Base-by-base conservation (phyloP, 2,797 vertebrate genomes). In the Streptopelia turtur region DNA sequence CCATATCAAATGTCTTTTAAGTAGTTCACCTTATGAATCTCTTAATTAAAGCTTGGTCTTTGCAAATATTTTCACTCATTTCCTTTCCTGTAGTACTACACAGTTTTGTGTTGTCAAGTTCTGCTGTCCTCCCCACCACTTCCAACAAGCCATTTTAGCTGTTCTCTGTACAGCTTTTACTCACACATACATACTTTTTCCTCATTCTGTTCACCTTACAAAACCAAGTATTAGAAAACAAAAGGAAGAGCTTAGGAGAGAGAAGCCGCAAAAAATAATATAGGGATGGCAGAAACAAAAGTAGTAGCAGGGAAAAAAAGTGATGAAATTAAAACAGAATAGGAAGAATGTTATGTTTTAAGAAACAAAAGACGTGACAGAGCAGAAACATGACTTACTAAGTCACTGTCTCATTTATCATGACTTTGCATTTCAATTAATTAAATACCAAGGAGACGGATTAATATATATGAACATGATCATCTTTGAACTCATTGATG, bases 1-100 rank as follows among this genome's bases (percentile, higher is more conserved):
- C 56, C 30, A 6, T 43, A 92, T 83, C 47, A 79, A 95, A 81
- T n/a, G 70, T 35, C 56, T 76, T 83, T 94, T 84, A 83, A 92
- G 63, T 84, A 91, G 57, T 69, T 83, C 79, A 61, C 39, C 78
- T 77, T 49, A 93, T 11, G 10, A 89, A 56, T 45, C 16, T 93
- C 69, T 82, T 90, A 13, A 52, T 70, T 84, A 80, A 91, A 76
- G 66, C 83, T 74, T 59, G 31, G n/a, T 27, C 21, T 60, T 92
- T 74, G 65, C 30, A 95, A 77, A 70, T 75, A 47, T 21, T 75
- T 31, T 80, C 84, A 92, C 71, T 83, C 31, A 30, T 70, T 41
- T 94, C 64, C 65, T 94, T 41, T 64, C 85, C 81, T 74, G 35
- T 60, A 93, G 83, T 7, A 30, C 10, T 12, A 65, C n/a, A 33